Conservation (phyloP, 2,113 vertebrate species). For the Grammomys surdaster region DNA sequence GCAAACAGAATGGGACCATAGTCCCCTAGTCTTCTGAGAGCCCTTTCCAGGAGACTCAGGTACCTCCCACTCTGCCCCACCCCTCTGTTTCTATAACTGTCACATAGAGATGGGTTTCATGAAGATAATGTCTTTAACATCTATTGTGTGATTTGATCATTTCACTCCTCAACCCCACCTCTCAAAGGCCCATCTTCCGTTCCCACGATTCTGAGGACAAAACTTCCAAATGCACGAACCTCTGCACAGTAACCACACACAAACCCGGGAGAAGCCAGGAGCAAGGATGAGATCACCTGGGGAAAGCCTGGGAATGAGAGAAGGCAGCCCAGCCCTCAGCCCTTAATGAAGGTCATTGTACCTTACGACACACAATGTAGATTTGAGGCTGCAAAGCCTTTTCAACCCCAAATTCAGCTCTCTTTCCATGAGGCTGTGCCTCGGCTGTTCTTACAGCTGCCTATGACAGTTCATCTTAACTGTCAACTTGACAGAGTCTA, state of each 20-base stretch:
- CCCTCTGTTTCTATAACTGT: background rate
- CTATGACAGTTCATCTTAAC: background rate
- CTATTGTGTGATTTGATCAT: background rate
- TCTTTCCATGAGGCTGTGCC: background rate
- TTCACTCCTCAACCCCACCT: background rate
- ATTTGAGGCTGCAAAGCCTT: background rate
- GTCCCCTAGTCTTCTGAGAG: too few species aligned
- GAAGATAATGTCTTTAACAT: background rate
- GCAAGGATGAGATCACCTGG: too few species aligned
- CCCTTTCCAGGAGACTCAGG: background rate
- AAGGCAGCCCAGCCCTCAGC: background rate
- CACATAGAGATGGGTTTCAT: too few species aligned
- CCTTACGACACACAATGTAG: rapidly evolving
- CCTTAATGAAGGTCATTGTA: background rate
- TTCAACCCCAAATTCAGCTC: background rate
- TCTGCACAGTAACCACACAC: background rate
- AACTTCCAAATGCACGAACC: background rate
- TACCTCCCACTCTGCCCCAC: background rate
- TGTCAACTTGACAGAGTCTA: background rate
- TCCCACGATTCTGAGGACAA: background rate
- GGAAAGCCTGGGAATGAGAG: background rate
- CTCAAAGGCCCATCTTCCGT: background rate
- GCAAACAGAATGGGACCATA: background rate
- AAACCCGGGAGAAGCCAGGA: background rate
- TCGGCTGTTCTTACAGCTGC: background rate